These are phyloP conservation scores for Hedychridium roseum DNA, from an alignment of 2,888 invertebrate species.

Conservation along the genomic window DNA sequence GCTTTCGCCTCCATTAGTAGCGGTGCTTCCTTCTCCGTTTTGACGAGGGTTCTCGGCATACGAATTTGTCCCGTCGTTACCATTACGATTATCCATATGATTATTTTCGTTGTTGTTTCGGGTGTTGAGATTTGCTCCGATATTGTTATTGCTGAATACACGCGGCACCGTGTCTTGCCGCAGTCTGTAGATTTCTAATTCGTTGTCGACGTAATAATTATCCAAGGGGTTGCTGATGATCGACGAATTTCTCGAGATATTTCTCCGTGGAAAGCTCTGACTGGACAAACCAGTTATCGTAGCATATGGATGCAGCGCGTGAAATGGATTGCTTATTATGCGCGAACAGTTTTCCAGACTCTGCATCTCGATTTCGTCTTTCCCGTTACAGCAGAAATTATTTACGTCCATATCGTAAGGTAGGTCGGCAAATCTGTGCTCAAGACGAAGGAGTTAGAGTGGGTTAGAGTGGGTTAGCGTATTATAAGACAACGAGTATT, in stretches of 20 bases:
- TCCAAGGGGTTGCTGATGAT: conserved; percentile 55
- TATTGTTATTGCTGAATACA: conserved; percentile 17
- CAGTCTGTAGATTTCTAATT: conserved; percentile 36
- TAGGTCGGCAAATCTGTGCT: conserved; percentile 51
- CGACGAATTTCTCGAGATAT: conserved; percentile 48
- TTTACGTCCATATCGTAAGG: conserved; percentile 55
- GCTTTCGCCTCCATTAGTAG: conserved; percentile 12
- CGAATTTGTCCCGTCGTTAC: conserved; percentile 9
- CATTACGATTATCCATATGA: conserved; percentile 2
- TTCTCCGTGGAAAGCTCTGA: conserved; percentile 50
- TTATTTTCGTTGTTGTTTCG: conserved; percentile 25
- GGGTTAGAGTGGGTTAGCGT: not conserved
- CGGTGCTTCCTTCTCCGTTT: conserved; percentile 28
- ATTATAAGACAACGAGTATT: not conserved
- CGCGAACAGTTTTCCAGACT: conserved; percentile 51
- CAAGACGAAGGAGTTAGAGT: not conserved
- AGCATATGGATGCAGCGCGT: conserved; percentile 40
- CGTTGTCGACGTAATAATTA: conserved; percentile 52
- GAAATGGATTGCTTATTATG: conserved; percentile 47
- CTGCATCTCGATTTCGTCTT: conserved; percentile 54
- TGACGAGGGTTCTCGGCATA: conserved; percentile 12
- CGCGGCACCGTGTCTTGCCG: conserved; percentile 28
- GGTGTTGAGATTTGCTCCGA: conserved; percentile 23
- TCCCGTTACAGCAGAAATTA: conserved; percentile 42
- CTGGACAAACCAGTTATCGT: conserved; percentile 47